Evolutionary conservation across 92 coral and sea anemone genomes (phyloP), one percentile per base, ranked within the genome.

Genomic region (Palythoa heliodiscus): DNA sequence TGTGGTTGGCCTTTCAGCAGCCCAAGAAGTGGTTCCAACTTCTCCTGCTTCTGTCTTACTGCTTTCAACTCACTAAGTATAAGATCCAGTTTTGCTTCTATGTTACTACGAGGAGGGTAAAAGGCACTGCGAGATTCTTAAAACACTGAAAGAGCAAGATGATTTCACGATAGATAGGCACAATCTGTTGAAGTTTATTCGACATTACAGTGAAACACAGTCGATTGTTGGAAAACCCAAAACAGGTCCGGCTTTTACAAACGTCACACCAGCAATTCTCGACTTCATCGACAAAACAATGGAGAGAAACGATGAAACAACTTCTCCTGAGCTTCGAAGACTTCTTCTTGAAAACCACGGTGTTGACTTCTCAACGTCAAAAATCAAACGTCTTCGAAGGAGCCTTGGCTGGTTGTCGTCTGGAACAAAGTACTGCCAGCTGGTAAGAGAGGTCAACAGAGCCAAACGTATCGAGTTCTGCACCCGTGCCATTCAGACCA

Each of bases 351-450:
- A 54, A 61, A n/a, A 80, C 20, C 71, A 37, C 63, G 71, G 37
- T 16, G 73, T 84, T 13, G 53, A 73, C 19, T 53, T 84, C n/a
- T 84, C 87, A 12, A 79, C 40, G 74, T 0, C 70, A 2, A 84
- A 77, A 24, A 50, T 55, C 50, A 52, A 71, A 16, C 47, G 87
- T 14, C 25, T 54, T 5, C 87, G 73, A 11, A 47, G 87, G 20
- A 50, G 38, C 22, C 85, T 81, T 63, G 72, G 85, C 37, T 81
- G 85, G n/a, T n/a, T n/a, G n/a, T n/a, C n/a, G n/a, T n/a, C n/a
- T n/a, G n/a, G n/a, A n/a, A n/a, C n/a, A n/a, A 81, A 81, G 7
- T 81, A 81, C 53, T 81, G 85, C 55, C 75, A 66, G 85, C 24
- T 81, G 38, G 85, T 81, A 13, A 35, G 75, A 61, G 85, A 81